A percentile compares a stretch with the other conserved stretches of the same genome.
Evolutionary conservation across 1,140 invertebrate species (phyloP).

Genomic region (Brachionus paranguensis): DNA sequence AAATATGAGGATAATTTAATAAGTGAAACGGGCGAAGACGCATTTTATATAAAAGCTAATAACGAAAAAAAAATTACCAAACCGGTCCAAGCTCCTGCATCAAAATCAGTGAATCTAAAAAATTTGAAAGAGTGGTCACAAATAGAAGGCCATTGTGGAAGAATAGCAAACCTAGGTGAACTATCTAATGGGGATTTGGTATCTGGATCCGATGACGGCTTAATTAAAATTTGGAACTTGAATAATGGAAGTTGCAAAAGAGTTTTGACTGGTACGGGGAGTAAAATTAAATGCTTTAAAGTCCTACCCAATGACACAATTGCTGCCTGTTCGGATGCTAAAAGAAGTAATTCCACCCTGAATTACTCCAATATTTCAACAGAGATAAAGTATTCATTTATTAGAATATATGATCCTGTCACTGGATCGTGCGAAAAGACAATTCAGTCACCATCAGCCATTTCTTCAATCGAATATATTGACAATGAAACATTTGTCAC

Average conservation of each 20-base stretch:
- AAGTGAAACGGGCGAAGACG: background rate
- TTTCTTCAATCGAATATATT: background rate
- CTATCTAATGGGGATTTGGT: constrained; percentile 64
- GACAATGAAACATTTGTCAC: background rate
- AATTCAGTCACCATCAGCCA: background rate
- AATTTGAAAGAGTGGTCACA: background rate
- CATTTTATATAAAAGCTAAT: background rate
- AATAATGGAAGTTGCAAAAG: constrained; percentile 66
- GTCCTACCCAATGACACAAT: background rate
- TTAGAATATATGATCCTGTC: background rate
- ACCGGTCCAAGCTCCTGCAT: background rate
- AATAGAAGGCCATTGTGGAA: background rate
- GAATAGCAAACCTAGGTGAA: constrained; percentile 51
- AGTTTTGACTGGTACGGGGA: constrained; percentile 44
- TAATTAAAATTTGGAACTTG: constrained; percentile 71
- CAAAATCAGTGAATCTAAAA: background rate
- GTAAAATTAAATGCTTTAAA: background rate
- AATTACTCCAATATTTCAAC: background rate
- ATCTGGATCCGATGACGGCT: constrained; percentile 65
- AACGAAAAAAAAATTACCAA: background rate
- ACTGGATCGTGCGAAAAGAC: background rate
- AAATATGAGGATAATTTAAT: background rate
- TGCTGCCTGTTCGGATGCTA: background rate
- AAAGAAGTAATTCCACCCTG: background rate
- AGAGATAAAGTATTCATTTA: background rate